Base-by-base conservation (phyloP, 1,140 invertebrate genomes). In the Cydia amplana region DNA sequence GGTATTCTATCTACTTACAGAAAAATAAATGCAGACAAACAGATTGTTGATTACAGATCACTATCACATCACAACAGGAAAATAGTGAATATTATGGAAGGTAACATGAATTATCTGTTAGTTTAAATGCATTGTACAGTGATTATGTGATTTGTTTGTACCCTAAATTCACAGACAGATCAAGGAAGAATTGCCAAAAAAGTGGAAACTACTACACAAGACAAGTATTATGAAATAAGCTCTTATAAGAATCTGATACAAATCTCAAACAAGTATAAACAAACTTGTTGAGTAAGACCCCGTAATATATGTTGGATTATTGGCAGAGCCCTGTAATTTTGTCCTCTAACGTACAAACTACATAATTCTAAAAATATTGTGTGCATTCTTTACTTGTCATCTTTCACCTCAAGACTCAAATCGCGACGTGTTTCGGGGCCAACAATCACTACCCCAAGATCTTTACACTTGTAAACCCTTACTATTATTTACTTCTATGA, bases 281-380 rank as follows among this genome's bases (percentile, higher is more conserved):
- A 23, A 23, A 60, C 55, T 23, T 18, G 51, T 79, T 79, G 46
- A 77, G 72, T 79, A 76, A 76, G 76, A 77, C 74, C 65, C 16
- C 40, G 28, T 40, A 18, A 51, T 77, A 74, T 74, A 14, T 20
- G 74, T 77, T 70, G 36, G 12, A 43, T 70, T 70, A 70, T 70
- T 43, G 32, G 51, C 78, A 78, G 84, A 83, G 86, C 83, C 83
- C 81, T 87, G 85, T 86, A 87, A 81, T 87, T 86, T 76, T 84
- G 88, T 91, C 87, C 86, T 88, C 84, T 87, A 87, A 83, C 81
- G 83, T 83, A 79, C 85, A 87, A 90, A 85, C 88, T 90, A 89
- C 83, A 87, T 87, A 87, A 87, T 89, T 92, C 90, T 92, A 92
- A 89, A 92, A 92, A 91, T 92, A 92, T 91, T 92, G 85, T 90